Evolutionary conservation across 2,888 invertebrate species (phyloP), one percentile per base, ranked within the genome.

Genomic region (Euplexia lucipara): DNA sequence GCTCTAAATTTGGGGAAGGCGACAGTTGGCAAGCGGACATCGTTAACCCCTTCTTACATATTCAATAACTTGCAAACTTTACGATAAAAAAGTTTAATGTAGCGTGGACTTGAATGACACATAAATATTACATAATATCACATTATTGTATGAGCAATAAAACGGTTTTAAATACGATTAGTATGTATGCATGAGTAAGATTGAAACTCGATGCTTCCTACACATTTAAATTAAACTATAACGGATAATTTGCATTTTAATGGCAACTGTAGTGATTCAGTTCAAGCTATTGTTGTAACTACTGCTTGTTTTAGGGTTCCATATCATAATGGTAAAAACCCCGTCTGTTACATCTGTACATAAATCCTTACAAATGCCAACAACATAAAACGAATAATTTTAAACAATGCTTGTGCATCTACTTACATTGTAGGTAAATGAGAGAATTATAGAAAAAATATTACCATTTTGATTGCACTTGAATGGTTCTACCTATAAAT

Each of bases 21-120:
- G 75, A 54, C 81, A 79, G 75, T 68, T 79, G 79, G 79, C 66
- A 64, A 69, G 53, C 75, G 79, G 61, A 61, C 66, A 60, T 58
- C 53, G 66, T 62, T 70, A 61, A 57, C 66, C 42, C 79, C 71
- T 71, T 65, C 49, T 71, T 58, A 53, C 7, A 58, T 49, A 70
- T 69, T 54, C 57, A 32, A 56, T 45, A 70, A 62, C 39, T 44
- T 26, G 44, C 10, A 16, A 60, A 52, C 39, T 39, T 39, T 12
- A 51, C 5, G 6, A 41, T 18, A 44, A 53, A 51, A 60, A 57
- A 37, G 52, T 56, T 66, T 53, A 59, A 59, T 48, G 54, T 44
- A 53, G 42, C 51, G 22, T 39, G 16, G 2, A 16, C 37, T 42
- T 52, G n/a, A 48, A 56, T 41, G 42, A 44, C 35, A 34, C 41